Percentiles rank a stretch among this genome's conserved stretches.
Evolutionary conservation across 2,888 invertebrate genomes (phyloP).

Genomic region (Chesias legatella): DNA sequence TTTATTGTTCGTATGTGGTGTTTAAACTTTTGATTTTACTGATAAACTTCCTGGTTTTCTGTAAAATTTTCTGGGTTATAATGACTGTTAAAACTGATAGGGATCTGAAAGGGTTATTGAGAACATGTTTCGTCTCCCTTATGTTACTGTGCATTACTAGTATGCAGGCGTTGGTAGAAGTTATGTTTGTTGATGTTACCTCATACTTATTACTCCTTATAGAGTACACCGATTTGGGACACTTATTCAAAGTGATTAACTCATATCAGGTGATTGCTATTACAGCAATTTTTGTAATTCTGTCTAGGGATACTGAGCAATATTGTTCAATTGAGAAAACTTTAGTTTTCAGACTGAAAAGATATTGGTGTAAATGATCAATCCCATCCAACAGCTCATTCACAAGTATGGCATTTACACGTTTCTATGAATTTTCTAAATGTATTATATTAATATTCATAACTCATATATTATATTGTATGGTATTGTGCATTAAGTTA

Average conservation of each 20-base stretch:
- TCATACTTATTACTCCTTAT: constrained; percentile 17
- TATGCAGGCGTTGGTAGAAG: constrained; percentile 51
- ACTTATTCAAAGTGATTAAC: constrained; percentile 30
- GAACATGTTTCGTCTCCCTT: constrained; percentile 39
- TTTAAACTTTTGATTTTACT: constrained; percentile 38
- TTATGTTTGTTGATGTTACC: constrained; percentile 45
- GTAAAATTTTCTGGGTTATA: constrained; percentile 47
- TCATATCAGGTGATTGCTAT: constrained; percentile 27
- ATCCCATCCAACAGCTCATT: not conserved
- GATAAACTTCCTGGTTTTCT: constrained; percentile 48
- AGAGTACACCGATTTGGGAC: constrained; percentile 6
- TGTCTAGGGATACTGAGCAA: constrained; percentile 13
- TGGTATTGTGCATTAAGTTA: no score
- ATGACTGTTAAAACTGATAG: constrained; percentile 20
- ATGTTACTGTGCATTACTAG: constrained; percentile 50
- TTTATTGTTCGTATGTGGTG: constrained; percentile 38
- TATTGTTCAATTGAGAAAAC: constrained; percentile 8
- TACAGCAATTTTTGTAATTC: constrained; percentile 19
- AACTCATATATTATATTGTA: no score
- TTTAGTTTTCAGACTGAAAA: constrained; percentile 11
- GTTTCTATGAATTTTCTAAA: no score
- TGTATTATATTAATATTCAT: no score
- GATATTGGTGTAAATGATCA: no score
- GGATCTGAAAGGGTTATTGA: constrained; percentile 24
- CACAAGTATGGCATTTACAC: constrained; percentile 31